These are phyloP conservation scores for Philopotamus ludificatus DNA, from an alignment of 1,140 invertebrate species.

Conservation along the genomic window DNA sequence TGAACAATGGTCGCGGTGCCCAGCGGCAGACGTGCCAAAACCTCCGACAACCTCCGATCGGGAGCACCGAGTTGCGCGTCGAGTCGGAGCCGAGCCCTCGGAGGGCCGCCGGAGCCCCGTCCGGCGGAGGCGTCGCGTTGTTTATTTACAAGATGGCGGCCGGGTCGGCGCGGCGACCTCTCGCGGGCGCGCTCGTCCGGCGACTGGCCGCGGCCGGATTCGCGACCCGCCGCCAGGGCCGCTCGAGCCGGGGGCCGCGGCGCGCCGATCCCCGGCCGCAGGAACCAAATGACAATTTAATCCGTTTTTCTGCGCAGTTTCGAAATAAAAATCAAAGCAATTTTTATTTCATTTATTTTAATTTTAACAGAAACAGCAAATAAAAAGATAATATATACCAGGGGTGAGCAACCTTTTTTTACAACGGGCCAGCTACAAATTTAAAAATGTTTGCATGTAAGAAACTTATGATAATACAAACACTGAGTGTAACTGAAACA, in stretches of 20 bases:
- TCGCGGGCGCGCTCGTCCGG: too few species aligned
- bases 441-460: too few species aligned
- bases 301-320: not conserved
- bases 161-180: not conserved
- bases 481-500: too few species aligned
- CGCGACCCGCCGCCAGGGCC: not conserved
- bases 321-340: not conserved
- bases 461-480: too few species aligned
- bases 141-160: slow-evolving; percentile 9
- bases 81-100: not conserved
- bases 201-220: not conserved
- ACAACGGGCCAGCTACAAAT: too few species aligned
- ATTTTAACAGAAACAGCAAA: too few species aligned
- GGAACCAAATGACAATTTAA: not conserved
- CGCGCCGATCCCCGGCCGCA: not conserved
- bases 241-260: not conserved
- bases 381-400: too few species aligned
- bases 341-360: too few species aligned
- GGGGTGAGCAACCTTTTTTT: too few species aligned
- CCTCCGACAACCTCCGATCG: not conserved
- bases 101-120: not conserved
- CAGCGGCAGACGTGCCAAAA: slow-evolving; percentile 4
- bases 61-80: not conserved
- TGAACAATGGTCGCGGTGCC: not conserved
- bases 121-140: not conserved